Evolutionary conservation across 2,888 invertebrate genomes (phyloP), one percentile per base, ranked within the genome.

Genomic region (Invenusta paracnida): DNA sequence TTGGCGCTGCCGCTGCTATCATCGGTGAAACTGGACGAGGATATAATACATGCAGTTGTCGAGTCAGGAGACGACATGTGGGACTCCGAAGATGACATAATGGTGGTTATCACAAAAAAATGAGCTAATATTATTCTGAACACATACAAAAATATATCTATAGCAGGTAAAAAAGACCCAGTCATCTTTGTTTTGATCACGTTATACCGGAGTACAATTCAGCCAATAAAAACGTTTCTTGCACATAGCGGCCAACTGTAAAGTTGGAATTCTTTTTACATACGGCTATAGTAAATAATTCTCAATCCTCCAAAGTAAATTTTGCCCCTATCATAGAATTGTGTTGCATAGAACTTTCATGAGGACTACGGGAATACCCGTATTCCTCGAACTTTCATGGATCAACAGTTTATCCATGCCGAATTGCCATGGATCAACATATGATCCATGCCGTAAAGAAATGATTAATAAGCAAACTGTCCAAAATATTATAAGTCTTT

Each of bases 221-320:
- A 73, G 73, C 73, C 73, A 73, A 73, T 73, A 5, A 73, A 73
- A 73, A 73, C 73, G 73, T 73, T 73, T 73, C 23, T 73, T 73
- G 73, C 11, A 73, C 73, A 73, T 73, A 73, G 73, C 73, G 73
- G 25, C 73, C 73, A 73, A 73, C 2, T 23, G 73, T n/a, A 73
- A 73, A 73, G 73, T 73, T 73, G 23, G 27, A 73, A 73, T 73
- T 73, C 17, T 23, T 73, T 73, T 73, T 73, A 23, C 73, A 73
- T 73, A 73, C 73, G 73, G 73, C 73, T 73, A 73, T 73, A 73
- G 73, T 73, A 73, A n/a, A 73, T 23, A 73, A 73, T 73, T 73
- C 73, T 73, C 73, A n/a, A 73, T 73, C 25, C 73, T 23, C 11
- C 23, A 73, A 73, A 73, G 73, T 73, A 73, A 73, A 73, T 73